Evolutionary conservation across 2,888 invertebrate genomes (phyloP), one percentile per base, ranked within the genome.

Genomic region (Ectobius pallidus): DNA sequence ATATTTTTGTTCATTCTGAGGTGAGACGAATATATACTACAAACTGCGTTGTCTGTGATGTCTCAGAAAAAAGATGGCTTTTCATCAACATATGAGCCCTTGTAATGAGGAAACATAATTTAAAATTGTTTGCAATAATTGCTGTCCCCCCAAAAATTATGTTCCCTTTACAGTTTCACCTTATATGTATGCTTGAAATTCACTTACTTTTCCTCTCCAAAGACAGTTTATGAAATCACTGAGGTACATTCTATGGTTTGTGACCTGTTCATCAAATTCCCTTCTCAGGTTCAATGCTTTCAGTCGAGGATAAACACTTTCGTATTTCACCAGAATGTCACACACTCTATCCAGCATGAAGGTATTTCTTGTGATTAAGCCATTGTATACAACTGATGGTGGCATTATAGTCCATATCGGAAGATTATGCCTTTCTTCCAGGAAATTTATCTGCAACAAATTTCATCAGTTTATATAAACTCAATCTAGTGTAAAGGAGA

Each of bases 301-400:
- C 20, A 63, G 39, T 0, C 16, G 1, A 25, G 42, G 39, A 25
- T 63, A 42, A n/a, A n/a, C 20, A 22, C 25, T 9, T 34, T 61
- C 70, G 61, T 76, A 81, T 78, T 75, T 79, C 49, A 79, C 39
- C 69, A 83, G 70, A 39, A 83, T 77, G 2, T 76, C 76, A 75
- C 81, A 82, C n/a, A 79, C 76, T 75, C 79, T 78, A 14, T 80
- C 80, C n/a, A 83, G 68, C 46, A 80, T 76, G 3, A 76, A 76
- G 70, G 78, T 78, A 71, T 76, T 80, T 63, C 73, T 78, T 20
- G 77, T 77, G 14, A 80, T 71, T 69, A 82, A 79, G 73, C 79
- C 75, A 22, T 79, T 80, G 73, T 83, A 82, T 73, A 83, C 78
- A 3, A 83, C 77, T 18, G 78, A 73, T 9, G 80, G 62, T 0